Evolutionary conservation across 2,113 vertebrate species (phyloP).

Genomic region (Catharus minimus): DNA sequence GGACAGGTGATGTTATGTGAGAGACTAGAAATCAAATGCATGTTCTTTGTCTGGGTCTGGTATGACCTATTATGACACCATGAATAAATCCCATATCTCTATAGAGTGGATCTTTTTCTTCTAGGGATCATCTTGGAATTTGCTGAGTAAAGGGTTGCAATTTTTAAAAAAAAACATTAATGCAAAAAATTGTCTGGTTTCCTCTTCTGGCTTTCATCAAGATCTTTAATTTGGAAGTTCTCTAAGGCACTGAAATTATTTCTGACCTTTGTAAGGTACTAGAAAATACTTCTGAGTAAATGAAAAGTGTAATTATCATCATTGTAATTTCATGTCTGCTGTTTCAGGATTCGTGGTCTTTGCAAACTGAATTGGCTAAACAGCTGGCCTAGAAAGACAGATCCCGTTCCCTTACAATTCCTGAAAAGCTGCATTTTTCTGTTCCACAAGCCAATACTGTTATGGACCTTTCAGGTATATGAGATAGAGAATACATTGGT

Average conservation of each 20-base stretch:
- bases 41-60: neutral
- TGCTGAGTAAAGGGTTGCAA: neutral
- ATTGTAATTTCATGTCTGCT: neutral
- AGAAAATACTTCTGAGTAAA: neutral
- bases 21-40: neutral
- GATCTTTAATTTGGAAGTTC: neutral
- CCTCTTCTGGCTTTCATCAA: neutral
- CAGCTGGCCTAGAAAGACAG: neutral
- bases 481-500: neutral
- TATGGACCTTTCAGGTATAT: neutral
- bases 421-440: neutral
- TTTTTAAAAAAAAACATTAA: neutral
- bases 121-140: neutral
- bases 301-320: neutral
- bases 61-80: neutral
- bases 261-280: neutral
- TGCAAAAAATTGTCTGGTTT: neutral
- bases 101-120: neutral
- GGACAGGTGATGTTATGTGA: neutral
- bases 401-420: neutral
- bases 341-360: neutral
- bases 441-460: neutral
- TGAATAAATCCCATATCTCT: neutral
- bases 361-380: neutral
- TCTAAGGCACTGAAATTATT: neutral